Evolutionary conservation across 2,797 vertebrate species (phyloP), one percentile per base, ranked within the genome.

Genomic region (Periparus ater): DNA sequence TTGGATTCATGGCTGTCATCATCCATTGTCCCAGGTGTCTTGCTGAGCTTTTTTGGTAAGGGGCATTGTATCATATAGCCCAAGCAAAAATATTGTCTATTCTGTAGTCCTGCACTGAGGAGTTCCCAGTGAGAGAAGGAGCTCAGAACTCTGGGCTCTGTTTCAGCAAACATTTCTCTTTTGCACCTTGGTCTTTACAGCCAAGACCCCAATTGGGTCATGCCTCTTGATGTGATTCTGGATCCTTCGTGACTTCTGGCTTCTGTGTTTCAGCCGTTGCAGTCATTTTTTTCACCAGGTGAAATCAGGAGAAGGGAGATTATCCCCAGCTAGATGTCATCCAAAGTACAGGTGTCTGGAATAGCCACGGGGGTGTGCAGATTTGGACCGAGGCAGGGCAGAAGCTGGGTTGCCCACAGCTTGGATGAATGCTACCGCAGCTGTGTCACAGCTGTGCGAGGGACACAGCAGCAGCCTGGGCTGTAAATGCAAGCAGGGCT

Each of bases 1-100:
- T 53, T 67, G 36, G 23, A 53, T 65, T 91, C 34, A 11, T 26
- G 13, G 5, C 27, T 62, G 32, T 53, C 17, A 19, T 45, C 2
- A 1, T 40, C n/a, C 48, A 8, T 47, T 68, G 13, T 40, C 15
- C 34, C 44, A 50, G 38, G 0, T 32, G 34, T 83, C 40, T 60
- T 18, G 4, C 21, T 34, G 45, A 67, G 5, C 12, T 34, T 68
- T 17, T 65, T 44, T 55, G 11, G 18, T 36, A 54, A 78, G 16
- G 9, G 21, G 8, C 40, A 36, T 51, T 0, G 0, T 13, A 18
- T 40, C 36, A 42, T 29, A 61, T 22, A 48, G 5, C 5, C 63
- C 1, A 5, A 55, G 36, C 8, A 58, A 74, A 89, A 79, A 11
- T 7, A 5, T n/a, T 45, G 32, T 21, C 42, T 65, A 32, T 15